These are phyloP conservation scores for Periparus ater DNA, from an alignment of 2,797 vertebrate species.

Conservation along the genomic window DNA sequence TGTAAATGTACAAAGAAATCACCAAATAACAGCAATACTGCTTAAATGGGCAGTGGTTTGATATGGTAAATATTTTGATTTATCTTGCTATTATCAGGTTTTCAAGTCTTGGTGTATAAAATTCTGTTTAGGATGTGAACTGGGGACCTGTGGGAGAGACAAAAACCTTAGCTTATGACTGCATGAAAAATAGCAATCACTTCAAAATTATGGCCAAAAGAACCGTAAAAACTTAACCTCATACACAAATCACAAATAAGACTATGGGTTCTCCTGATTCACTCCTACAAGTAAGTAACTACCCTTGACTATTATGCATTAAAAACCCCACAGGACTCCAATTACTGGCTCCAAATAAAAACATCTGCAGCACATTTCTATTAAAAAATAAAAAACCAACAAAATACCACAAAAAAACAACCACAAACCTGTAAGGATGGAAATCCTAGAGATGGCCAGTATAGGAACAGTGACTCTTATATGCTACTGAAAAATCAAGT, in stretches of 20 bases:
- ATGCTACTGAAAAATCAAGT: not conserved
- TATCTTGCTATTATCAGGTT: not conserved
- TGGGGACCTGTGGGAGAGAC: not conserved
- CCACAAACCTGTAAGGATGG: not conserved
- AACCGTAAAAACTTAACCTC: not conserved
- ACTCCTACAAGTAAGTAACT: not conserved
- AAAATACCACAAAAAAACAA: too few relatives aligned
- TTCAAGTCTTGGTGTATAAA: not conserved
- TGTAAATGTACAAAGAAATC: not conserved
- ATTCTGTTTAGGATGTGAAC: not conserved
- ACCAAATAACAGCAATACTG: not conserved
- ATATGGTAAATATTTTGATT: not conserved
- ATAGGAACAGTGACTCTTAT: not conserved
- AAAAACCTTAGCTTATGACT: not conserved
- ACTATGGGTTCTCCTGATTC: not conserved
- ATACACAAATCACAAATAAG: not conserved
- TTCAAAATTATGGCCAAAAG: not conserved
- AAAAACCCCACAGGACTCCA: not conserved
- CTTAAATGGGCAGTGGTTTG: not conserved
- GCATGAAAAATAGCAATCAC: not conserved
- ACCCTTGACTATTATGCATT: not conserved
- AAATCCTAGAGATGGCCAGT: not conserved
- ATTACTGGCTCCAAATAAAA: not conserved
- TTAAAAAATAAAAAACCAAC: not conserved
- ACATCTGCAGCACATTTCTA: not conserved